A percentile compares a stretch with the other conserved stretches of the same genome.
phyloP scores from a whole-genome alignment of 2,888 invertebrate genomes.

The Slavum lentiscoides region DNA sequence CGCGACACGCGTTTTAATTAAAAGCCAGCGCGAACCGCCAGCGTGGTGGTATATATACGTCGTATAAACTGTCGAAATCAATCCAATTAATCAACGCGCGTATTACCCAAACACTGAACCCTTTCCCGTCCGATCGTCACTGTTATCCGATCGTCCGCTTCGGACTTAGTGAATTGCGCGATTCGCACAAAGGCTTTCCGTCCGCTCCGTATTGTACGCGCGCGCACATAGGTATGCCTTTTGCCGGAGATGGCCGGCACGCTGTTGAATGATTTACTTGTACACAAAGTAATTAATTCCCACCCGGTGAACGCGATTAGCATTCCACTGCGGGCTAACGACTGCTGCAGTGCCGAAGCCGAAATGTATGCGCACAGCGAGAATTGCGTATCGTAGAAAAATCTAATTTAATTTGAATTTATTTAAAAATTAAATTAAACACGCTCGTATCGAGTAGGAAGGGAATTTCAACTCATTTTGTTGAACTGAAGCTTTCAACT shows the following conservation, averaged over 20 bases:
- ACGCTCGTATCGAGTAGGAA: too few relatives aligned
- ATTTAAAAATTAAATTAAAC: too few relatives aligned
- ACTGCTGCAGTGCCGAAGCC: conserved; percentile 12
- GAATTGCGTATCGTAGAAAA: neutral
- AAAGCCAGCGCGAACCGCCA: conserved; percentile 4
- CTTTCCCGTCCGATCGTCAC: neutral
- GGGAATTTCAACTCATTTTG: too few relatives aligned
- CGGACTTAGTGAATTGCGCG: neutral
- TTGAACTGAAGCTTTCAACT: too few relatives aligned
- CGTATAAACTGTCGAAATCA: conserved; percentile 30
- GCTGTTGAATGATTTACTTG: conserved; percentile 41
- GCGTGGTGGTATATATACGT: neutral
- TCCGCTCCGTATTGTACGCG: neutral
- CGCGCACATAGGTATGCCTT: neutral
- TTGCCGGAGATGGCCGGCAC: neutral
- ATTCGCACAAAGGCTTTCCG: neutral
- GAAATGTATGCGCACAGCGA: neutral
- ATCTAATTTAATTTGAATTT: too few relatives aligned
- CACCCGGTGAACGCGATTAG: conserved; percentile 33
- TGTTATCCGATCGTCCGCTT: neutral
- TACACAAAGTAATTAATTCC: conserved; percentile 44
- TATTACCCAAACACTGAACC: neutral
- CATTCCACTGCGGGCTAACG: conserved; percentile 7
- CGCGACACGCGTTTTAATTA: conserved; percentile 29
- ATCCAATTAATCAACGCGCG: conserved; percentile 35